Evolutionary conservation across 2,888 invertebrate species (phyloP), one percentile per base, ranked within the genome.

Genomic region (Ypsolopha scabrella): DNA sequence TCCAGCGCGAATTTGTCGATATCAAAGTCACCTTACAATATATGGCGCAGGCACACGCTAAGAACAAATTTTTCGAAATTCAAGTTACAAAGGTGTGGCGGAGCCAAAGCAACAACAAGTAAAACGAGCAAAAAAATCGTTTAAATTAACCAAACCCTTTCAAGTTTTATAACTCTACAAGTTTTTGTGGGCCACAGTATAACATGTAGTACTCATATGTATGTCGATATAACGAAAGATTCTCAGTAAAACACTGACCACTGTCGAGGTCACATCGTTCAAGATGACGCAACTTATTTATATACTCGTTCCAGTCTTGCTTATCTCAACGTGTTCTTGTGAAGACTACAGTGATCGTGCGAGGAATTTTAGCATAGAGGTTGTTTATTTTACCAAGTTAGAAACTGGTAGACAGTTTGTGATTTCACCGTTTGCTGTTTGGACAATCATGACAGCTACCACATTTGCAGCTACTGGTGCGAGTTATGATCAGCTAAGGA

Each of bases 351-450:
- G 71, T 63, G 78, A 73, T 14, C 62, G 81, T 54, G 73, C 81
- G 9, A 68, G 82, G 48, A 85, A 83, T 54, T 85, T 85, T 54
- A 85, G 85, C 55, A 68, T 85, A 8, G 83, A 81, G 57, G 55
- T 86, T 0, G 56, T 86, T n/a, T 70, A 85, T 55, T 67, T 73
- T 41, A 82, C 85, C 2, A 80, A 78, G 14, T 55, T 63, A 11
- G 72, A 80, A 56, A 75, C 75, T 0, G 64, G 69, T 1, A 78
- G 81, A 0, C 85, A 86, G 59, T 75, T 83, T 0, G 85, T 85
- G 52, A 75, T 86, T 52, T 83, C 86, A 1, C 87, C 87, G 0
- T 82, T 83, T 51, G 87, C 86, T 56, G 79, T 87, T 59, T 87
- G 87, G 87, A 80, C 75, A 7, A 59, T 87, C n/a, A 72, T 87